These are phyloP conservation scores for Sparus aurata DNA, from an alignment of 2,797 vertebrate genomes.

Conservation along the genomic window DNA sequence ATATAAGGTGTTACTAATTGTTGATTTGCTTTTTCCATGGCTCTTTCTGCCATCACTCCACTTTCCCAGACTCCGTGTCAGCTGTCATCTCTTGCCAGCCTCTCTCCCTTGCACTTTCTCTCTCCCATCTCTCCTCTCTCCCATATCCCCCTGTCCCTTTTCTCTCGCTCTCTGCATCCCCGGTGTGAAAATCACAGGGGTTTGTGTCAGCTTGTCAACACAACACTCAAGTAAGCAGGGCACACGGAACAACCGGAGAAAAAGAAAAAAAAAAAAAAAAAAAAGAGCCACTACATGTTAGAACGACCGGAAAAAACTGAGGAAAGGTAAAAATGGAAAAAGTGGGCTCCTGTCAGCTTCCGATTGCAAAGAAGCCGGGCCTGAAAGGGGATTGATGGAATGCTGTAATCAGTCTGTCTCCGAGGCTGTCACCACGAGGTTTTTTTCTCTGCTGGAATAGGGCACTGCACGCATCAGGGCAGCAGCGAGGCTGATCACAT, in stretches of 20 bases:
- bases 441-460: conserved; percentile 69
- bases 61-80: conserved; percentile 67
- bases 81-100: conserved; percentile 70
- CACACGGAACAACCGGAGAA: conserved; percentile 41
- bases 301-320: conserved; percentile 68
- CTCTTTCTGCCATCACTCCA: conserved; percentile 69
- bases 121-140: conserved; percentile 51
- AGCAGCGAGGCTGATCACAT: conserved; percentile 70
- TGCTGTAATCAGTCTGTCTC: conserved; percentile 81
- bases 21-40: conserved; percentile 80
- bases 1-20: conserved; percentile 85
- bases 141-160: conserved; percentile 59
- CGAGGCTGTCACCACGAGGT: conserved; percentile 71
- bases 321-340: conserved; percentile 77
- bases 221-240: conserved; percentile 73
- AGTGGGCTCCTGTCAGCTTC: conserved; percentile 74
- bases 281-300: conserved; percentile 63
- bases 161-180: conserved; percentile 67
- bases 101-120: conserved; percentile 67
- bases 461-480: conserved; percentile 64
- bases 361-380: conserved; percentile 66
- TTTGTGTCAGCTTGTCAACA: conserved; percentile 84
- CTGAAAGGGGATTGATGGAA: conserved; percentile 76
- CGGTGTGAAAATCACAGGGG: conserved; percentile 83
- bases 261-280: conserved; percentile 49